Evolutionary conservation across 1,140 invertebrate genomes (phyloP).

Genomic region (Hylaeus volcanicus): DNA sequence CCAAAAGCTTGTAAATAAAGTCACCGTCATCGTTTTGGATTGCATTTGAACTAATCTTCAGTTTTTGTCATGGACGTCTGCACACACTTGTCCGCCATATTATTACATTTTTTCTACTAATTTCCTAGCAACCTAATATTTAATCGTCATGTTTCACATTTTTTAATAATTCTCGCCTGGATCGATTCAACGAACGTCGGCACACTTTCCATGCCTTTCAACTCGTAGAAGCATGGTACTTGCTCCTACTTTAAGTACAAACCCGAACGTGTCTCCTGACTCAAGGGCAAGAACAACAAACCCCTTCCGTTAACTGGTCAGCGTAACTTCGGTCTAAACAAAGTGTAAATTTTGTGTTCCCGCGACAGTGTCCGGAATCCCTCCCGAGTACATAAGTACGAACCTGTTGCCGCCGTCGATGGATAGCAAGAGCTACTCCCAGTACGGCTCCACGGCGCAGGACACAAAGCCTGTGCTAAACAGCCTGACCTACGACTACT

Average conservation of each 20-base stretch:
- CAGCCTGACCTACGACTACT: constrained; percentile 78
- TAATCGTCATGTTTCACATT: too few relatives aligned
- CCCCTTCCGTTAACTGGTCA: background rate
- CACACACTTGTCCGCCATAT: too few relatives aligned
- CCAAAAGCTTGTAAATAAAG: too few relatives aligned
- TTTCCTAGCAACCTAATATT: too few relatives aligned
- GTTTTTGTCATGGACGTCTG: too few relatives aligned
- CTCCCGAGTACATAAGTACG: constrained; percentile 78
- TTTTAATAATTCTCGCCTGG: background rate
- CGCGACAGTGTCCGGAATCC: constrained; percentile 74
- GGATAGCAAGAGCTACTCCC: constrained; percentile 76
- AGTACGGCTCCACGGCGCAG: constrained; percentile 70
- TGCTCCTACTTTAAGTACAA: background rate
- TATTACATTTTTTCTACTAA: too few relatives aligned
- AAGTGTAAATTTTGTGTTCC: background rate
- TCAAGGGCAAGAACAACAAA: background rate
- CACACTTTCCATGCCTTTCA: background rate
- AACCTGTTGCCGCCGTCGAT: constrained; percentile 76
- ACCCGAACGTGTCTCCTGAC: background rate
- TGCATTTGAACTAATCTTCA: too few relatives aligned
- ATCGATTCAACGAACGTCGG: background rate
- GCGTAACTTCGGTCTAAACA: background rate
- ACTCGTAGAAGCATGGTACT: background rate
- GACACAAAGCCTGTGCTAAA: constrained; percentile 76
- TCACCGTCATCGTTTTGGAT: too few relatives aligned